Evolutionary conservation across 2,113 vertebrate genomes (phyloP), one percentile per base, ranked within the genome.

Genomic region (Vulpes ferrilata): DNA sequence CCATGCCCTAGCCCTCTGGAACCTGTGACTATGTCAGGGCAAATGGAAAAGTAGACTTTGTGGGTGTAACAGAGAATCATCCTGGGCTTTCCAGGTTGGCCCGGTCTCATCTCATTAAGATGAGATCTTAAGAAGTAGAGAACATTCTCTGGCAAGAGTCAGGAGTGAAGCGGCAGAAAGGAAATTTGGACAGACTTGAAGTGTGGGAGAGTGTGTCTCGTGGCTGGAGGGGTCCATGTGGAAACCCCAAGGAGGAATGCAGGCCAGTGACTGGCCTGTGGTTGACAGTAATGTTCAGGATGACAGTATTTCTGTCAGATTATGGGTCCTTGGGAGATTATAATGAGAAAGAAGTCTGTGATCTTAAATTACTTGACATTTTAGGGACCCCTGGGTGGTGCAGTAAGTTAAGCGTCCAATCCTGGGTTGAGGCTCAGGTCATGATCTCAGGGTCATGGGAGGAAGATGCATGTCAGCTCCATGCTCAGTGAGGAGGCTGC

Each of bases 261-360:
- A 59, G 17, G 3, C 30, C 13, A 3, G 2, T 1, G 7, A 25
- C 32, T 10, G 2, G 5, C 1, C 19, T 19, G n/a, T 0, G 1
- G 11, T 17, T 19, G 20, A 4, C 1, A 3, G 11, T 19, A n/a
- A 7, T 30, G 12, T 35, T 57, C 2, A 1, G 4, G 64, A 35
- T 27, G 30, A 10, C 2, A 15, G 17, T 30, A 85, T 35, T 53
- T 69, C 62, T 32, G 10, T 12, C 15, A 30, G 51, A 23, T 17
- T 8, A 30, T 15, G 22, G 30, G 57, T 60, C 25, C 19, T 38
- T 23, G 32, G 43, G 13, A 43, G 51, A n/a, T 16, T 5, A 7
- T 19, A 2, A 15, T 48, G 32, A 38, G 55, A 32, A 32, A 88
- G 0, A 51, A 64, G 12, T 48, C 7, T 62, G 23, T 7, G 27